phyloP scores from a whole-genome alignment of 2,797 vertebrate genomes.

The Hydrophis major region DNA sequence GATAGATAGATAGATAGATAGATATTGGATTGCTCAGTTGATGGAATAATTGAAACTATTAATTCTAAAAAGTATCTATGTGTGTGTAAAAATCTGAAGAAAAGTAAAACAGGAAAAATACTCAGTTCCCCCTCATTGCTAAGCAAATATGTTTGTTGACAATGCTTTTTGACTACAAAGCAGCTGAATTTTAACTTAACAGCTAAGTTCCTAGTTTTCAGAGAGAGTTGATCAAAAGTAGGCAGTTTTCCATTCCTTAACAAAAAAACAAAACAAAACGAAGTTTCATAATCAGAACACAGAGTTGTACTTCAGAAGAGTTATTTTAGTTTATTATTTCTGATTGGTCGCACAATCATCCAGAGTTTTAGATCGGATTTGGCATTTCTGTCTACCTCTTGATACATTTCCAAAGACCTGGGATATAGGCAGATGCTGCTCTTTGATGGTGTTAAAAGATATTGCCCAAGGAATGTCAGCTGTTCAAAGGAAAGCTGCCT shows the following conservation, averaged over 20 bases:
- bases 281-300: neutral
- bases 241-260: slow-evolving; percentile 38
- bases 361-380: neutral
- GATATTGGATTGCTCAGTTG: neutral
- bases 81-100: neutral
- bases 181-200: slow-evolving; percentile 51
- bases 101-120: neutral
- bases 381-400: neutral
- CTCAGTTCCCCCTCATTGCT: neutral
- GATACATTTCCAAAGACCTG: neutral
- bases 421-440: neutral
- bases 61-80: neutral
- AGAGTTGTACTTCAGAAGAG: slow-evolving; percentile 27
- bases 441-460: neutral
- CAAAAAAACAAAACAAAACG: neutral
- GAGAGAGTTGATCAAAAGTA: slow-evolving; percentile 47
- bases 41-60: neutral
- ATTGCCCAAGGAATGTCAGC: neutral
- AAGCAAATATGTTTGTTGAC: neutral
- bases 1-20: too few species aligned
- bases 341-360: neutral
- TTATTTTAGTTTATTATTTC: slow-evolving; percentile 17
- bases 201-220: slow-evolving; percentile 48
- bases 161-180: slow-evolving; percentile 41
- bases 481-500: neutral